Base-by-base conservation (phyloP, 1,140 invertebrate genomes). In the Meloidogyne hapla region DNA sequence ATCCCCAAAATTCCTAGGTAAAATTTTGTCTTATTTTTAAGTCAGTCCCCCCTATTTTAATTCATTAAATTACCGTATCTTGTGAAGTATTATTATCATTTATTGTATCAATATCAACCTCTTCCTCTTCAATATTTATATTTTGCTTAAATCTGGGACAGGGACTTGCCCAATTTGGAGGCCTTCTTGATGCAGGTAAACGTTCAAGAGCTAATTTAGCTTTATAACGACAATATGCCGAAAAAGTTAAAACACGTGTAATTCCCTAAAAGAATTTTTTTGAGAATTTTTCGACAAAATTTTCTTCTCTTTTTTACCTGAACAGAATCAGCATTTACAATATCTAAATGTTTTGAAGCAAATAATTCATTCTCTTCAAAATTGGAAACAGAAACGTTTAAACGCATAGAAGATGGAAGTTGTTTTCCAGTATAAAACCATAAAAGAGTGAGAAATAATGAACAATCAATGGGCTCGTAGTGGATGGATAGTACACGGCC, bases 251-350 rank as follows among this genome's bases (percentile, higher is more conserved):
- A 56, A 56, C 48, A 6, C n/a, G 48, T 56, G 48, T 9, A n/a
- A n/a, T 56, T n/a, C 48, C 48, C 48, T 56, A n/a, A 56, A 42
- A 42, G 13, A 42, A 42, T 33, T 33, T 33, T 8, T 33, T 33
- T 33, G 33, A 33, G 33, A 33, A 33, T 6, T 33, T 33, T 33
- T 33, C 9, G 33, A 33, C 33, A 33, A 33, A 33, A 33, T 33
- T 33, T 33, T 8, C 33, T 33, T 33, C 33, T 8, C 33, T 33
- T 33, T 33, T 56, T n/a, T n/a, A 56, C 48, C 48, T 56, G 18
- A 56, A 73, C 70, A 25, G 70, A 73, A 64, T 73, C 70, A 13
- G 64, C 70, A 38, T 73, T 73, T 38, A 73, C 70, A 13, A 64
- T 40, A 38, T 73, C 70, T 64, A 73, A 73, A 73, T 73, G 70